Base-by-base conservation (phyloP, 30 jellyfish, hydroid and myxozoan species). In the Pseudorhiza aurosa region DNA sequence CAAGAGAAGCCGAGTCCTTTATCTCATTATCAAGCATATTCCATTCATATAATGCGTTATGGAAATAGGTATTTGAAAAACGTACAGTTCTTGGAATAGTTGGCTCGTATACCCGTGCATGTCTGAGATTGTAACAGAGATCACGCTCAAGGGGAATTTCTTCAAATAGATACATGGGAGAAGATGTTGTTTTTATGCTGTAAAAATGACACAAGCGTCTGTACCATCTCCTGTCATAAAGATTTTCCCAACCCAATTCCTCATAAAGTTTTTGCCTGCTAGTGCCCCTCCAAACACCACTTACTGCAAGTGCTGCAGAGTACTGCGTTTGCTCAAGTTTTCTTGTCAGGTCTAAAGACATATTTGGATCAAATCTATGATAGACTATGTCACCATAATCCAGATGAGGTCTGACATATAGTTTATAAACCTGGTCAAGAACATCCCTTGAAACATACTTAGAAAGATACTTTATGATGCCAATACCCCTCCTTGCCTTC, bases 171-270 rank as follows among this genome's bases (percentile, higher is more conserved):
- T 71, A 71, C 44, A 24, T 29, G 1, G 71, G 85, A 14, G 85
- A 43, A 2, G 7, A 55, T 71, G 74, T 1, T 26, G 44, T 71
- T 8, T 4, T 29, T 26, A 45, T 21, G 55, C 30, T 73, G 28
- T 49, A 73, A 19, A 73, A 73, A 30, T 73, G 87, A 76, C 87
- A 73, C 25, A 73, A 62, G 21, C 87, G 5, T 51, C 87, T 49
- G 55, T 51, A 73, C 87, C 87, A 73, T 36, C 87, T 50, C 25
- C 87, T 73, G 74, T 43, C 74, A 43, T 71, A 71, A 21, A 71
- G 17, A 71, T 74, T 71, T 45, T 71, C 74, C 88, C 90, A 63
- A 30, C 90, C 90, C 27, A 78, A 44, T 59, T 78, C 90, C 4
- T 78, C 67, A 33, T 58, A 62, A 5, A 59, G 21, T 32, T 63